phyloP scores from a whole-genome alignment of 2,797 vertebrate genomes.

The Danio tinwini region DNA sequence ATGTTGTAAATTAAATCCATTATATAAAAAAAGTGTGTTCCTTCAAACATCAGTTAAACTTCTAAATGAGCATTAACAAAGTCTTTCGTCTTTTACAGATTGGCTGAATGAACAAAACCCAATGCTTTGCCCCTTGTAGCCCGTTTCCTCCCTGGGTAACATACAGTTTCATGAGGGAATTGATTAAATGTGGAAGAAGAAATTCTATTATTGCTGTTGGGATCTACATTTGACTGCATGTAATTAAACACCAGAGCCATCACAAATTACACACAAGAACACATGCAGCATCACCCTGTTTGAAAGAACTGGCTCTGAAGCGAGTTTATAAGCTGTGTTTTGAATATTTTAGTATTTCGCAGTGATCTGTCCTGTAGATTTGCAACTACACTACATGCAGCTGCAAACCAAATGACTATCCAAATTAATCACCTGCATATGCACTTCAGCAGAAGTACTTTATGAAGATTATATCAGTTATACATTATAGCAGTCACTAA shows the following conservation, averaged over 20 bases:
- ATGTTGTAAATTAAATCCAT: too few species aligned
- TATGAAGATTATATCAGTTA: not conserved
- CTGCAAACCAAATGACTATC: constrained; percentile 54
- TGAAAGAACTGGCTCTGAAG: constrained; percentile 16
- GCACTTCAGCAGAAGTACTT: constrained; percentile 65
- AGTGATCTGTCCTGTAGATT: constrained; percentile 16
- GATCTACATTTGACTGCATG: constrained; percentile 4
- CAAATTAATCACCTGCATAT: constrained; percentile 70
- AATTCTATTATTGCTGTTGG: constrained; percentile 6
- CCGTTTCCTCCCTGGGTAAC: not conserved
- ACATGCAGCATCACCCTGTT: not conserved
- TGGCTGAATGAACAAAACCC: not conserved
- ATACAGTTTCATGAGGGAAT: not conserved
- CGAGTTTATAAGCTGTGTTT: not conserved
- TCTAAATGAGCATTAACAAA: not conserved
- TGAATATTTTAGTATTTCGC: constrained; percentile 24
- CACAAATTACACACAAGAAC: constrained; percentile 2
- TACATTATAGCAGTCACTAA: constrained; percentile 9
- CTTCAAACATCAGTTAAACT: not conserved
- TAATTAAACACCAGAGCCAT: constrained; percentile 3
- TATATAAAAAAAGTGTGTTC: too few species aligned
- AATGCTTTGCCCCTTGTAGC: constrained; percentile 13
- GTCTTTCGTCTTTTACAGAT: constrained; percentile 2
- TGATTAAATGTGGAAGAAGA: constrained; percentile 1
- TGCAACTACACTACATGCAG: constrained; percentile 23